These are phyloP conservation scores for Labeo catla DNA, from an alignment of 2,113 vertebrate genomes.

Conservation along the genomic window DNA sequence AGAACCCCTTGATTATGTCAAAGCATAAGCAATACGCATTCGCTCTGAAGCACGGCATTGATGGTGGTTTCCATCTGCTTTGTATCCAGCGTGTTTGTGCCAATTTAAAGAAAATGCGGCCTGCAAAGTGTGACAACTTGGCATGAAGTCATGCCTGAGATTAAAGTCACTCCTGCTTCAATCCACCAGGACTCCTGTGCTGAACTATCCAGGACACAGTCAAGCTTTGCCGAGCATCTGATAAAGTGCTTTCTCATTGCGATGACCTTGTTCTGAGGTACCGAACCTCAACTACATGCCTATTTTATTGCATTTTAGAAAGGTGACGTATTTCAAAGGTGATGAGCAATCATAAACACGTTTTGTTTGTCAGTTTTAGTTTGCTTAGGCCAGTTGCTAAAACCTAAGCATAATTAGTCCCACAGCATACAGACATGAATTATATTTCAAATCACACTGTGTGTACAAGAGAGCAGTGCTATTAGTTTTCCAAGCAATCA, in stretches of 20 bases:
- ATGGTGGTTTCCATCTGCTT: slow-evolving; percentile 53
- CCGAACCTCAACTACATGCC: background rate
- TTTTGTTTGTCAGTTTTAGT: slow-evolving; percentile 1
- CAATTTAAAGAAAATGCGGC: slow-evolving; percentile 64
- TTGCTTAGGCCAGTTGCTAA: background rate
- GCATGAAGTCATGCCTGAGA: slow-evolving; percentile 72
- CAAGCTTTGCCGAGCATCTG: slow-evolving; percentile 45
- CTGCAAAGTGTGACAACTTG: slow-evolving; percentile 67
- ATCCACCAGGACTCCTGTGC: slow-evolving; percentile 65
- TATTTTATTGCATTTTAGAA: background rate
- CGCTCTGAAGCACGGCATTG: slow-evolving; percentile 56
- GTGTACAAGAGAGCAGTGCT: background rate
- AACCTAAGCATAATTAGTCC: background rate
- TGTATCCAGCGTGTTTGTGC: slow-evolving; percentile 68
- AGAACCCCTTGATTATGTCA: slow-evolving; percentile 57
- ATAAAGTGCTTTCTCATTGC: slow-evolving; percentile 40
- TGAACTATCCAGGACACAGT: slow-evolving; percentile 51
- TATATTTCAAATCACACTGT: background rate
- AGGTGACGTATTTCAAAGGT: background rate
- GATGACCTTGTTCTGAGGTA: slow-evolving; percentile 49
- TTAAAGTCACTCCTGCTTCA: slow-evolving; percentile 61
- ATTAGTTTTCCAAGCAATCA: background rate
- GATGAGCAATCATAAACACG: background rate
- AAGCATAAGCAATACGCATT: slow-evolving; percentile 47
- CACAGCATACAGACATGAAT: background rate